Percentiles rank a stretch among this genome's conserved stretches.
These are phyloP conservation scores for Caenorhabditis brenneri DNA, from an alignment of 1,140 invertebrate genomes.

Conservation along the genomic window DNA sequence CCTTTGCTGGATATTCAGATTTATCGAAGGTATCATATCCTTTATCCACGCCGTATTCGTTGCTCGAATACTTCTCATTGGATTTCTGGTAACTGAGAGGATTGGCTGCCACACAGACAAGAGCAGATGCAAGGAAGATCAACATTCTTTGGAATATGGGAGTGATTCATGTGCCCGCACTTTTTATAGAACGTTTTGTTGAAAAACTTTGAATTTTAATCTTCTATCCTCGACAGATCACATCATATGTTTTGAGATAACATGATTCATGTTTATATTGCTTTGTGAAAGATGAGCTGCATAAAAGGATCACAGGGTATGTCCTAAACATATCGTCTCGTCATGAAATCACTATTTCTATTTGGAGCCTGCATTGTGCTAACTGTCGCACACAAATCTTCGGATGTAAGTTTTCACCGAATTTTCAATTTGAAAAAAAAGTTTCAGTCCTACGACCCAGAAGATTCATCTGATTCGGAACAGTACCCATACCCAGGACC, in stretches of 20 bases:
- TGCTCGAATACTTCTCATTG: neutral
- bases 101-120: neutral
- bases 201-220: neutral
- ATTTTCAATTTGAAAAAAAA: no score
- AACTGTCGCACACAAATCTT: neutral
- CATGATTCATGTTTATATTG: neutral
- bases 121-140: neutral
- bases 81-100: neutral
- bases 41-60: no score
- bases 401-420: neutral
- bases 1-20: no score
- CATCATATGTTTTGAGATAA: neutral
- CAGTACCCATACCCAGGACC: no score
- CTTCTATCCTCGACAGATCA: neutral
- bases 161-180: neutral
- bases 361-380: neutral
- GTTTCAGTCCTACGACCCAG: no score
- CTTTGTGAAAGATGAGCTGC: neutral
- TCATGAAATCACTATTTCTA: neutral
- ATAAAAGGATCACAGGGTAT: neutral
- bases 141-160: neutral
- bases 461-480: no score
- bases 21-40: no score
- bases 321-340: neutral
- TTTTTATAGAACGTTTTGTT: slow-evolving; percentile 6